These are phyloP conservation scores for Nephrotoma appendiculata DNA, from an alignment of 2,888 invertebrate species.

Conservation along the genomic window DNA sequence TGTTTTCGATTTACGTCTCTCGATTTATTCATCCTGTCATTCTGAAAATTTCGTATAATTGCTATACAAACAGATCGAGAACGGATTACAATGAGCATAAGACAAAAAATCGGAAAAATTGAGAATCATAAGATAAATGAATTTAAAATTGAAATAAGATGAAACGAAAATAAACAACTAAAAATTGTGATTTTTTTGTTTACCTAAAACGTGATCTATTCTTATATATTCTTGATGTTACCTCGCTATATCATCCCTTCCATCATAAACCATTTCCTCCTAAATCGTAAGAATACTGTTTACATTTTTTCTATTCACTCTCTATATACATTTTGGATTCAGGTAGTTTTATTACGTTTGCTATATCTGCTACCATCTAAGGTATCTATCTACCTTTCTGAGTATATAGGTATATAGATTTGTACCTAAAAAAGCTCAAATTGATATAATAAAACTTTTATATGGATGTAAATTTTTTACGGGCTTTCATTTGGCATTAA, in stretches of 20 bases:
- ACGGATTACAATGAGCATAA: not conserved
- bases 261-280: not conserved
- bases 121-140: not conserved
- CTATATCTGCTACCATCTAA: not conserved
- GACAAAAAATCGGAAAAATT: not conserved
- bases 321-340: not conserved
- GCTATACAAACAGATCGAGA: not conserved
- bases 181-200: not conserved
- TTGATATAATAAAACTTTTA: not conserved
- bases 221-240: not conserved
- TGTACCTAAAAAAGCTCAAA: not conserved
- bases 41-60: not conserved
- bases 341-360: not conserved
- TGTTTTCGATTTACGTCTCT: not conserved
- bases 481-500: not conserved
- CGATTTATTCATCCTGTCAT: not conserved
- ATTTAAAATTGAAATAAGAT: not conserved
- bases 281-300: not conserved
- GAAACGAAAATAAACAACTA: not conserved
- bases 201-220: not conserved
- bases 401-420: not conserved
- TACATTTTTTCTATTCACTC: not conserved
- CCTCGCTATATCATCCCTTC: not conserved
- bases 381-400: not conserved
- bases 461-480: not conserved